A percentile compares a stretch with the other conserved stretches of the same genome.
phyloP scores from a whole-genome alignment of 1,140 invertebrate genomes.

The Phocides pigmalion region DNA sequence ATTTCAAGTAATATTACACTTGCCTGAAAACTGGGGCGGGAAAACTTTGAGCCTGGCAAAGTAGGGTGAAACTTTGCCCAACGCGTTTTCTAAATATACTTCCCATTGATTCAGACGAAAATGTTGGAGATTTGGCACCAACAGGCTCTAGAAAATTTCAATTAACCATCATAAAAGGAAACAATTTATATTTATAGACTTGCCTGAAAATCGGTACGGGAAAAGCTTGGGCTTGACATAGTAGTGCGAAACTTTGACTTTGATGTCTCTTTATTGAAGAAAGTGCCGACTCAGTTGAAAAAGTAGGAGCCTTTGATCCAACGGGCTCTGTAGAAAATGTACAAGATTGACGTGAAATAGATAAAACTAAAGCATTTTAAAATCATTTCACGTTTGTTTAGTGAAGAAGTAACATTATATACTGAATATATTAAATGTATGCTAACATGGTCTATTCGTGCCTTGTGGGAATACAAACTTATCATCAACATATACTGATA shows the following conservation, averaged over 20 bases:
- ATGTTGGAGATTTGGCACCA: conserved; percentile 87
- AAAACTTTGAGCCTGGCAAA: conserved; percentile 89
- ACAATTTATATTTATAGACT: conserved; percentile 51
- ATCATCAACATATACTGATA: conserved; percentile 18
- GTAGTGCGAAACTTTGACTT: conserved; percentile 85
- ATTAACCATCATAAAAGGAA: conserved; percentile 39
- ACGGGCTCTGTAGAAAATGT: conserved; percentile 86
- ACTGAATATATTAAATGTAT: not conserved
- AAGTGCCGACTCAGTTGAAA: conserved; percentile 84
- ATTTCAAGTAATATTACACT: conserved; percentile 49
- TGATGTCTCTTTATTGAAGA: conserved; percentile 82
- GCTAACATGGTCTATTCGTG: not conserved
- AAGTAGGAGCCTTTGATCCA: conserved; percentile 86
- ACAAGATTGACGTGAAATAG: conserved; percentile 6
- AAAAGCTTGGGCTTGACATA: conserved; percentile 90
- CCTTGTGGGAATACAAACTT: not conserved
- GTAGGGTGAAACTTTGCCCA: conserved; percentile 84
- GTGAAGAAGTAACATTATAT: not conserved
- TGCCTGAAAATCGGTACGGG: conserved; percentile 86
- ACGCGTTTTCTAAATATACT: conserved; percentile 84
- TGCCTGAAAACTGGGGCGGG: conserved; percentile 89
- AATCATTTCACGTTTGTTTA: not conserved
- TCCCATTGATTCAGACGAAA: conserved; percentile 83
- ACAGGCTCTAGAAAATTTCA: conserved; percentile 85
- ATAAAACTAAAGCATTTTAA: not conserved